Percentiles rank a stretch among this genome's conserved stretches.
These are phyloP conservation scores for Drosophila melanica DNA, from an alignment of 1,140 invertebrate species.

Conservation along the genomic window DNA sequence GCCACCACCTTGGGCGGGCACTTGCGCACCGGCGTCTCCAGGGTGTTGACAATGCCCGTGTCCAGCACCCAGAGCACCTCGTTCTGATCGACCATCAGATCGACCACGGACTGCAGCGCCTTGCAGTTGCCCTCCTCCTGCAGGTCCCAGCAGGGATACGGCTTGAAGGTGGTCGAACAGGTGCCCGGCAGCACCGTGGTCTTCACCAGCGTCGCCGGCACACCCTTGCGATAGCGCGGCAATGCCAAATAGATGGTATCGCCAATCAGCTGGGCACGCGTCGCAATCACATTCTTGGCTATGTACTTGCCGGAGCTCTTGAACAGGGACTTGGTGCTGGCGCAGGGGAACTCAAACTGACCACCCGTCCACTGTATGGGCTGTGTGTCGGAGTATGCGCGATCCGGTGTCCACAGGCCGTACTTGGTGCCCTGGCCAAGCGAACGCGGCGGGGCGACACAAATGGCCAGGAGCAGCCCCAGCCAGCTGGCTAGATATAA, in stretches of 20 bases:
- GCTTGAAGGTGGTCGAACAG: slow-evolving; percentile 84
- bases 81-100: slow-evolving; percentile 86
- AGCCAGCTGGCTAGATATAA: slow-evolving; percentile 20
- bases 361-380: slow-evolving; percentile 84
- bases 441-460: neutral
- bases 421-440: slow-evolving; percentile 72
- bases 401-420: slow-evolving; percentile 70
- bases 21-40: slow-evolving; percentile 85
- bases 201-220: slow-evolving; percentile 86
- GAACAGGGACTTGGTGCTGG: slow-evolving; percentile 85
- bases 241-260: slow-evolving; percentile 86
- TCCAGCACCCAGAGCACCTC: slow-evolving; percentile 87
- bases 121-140: slow-evolving; percentile 87
- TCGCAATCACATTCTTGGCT: slow-evolving; percentile 86
- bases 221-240: slow-evolving; percentile 86
- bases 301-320: slow-evolving; percentile 85
- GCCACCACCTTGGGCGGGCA: slow-evolving; percentile 86
- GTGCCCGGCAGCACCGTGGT: slow-evolving; percentile 83
- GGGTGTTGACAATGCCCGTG: slow-evolving; percentile 86
- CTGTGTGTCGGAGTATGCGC: slow-evolving; percentile 62
- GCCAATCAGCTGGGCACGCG: slow-evolving; percentile 85
- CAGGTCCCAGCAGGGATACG: slow-evolving; percentile 86
- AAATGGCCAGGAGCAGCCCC: slow-evolving; percentile 26
- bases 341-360: slow-evolving; percentile 85
- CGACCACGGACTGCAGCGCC: slow-evolving; percentile 86